These are phyloP conservation scores for Xenopus tropicalis DNA, from an alignment of 2,113 vertebrate genomes.

Conservation along the genomic window UCB_Xtro_10.0 CM004447.2:12806501-12807000, in stretches of 20 bases:
- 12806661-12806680: constrained; percentile 74
- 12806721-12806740: constrained; percentile 68
- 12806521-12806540: too few relatives aligned
- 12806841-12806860: constrained; percentile 38
- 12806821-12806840: not conserved
- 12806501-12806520: too few relatives aligned
- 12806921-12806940: constrained; percentile 48
- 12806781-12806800: too few relatives aligned
- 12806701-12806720: constrained; percentile 76
- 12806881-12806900: constrained; percentile 44
- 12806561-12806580: too few relatives aligned
- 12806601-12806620: constrained; percentile 71
- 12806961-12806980: constrained; percentile 47
- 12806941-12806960: constrained; percentile 39
- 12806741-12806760: constrained; percentile 75
- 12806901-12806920: constrained; percentile 37
- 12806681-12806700: constrained; percentile 80
- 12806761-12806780: not conserved
- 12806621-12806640: constrained; percentile 63
- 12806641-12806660: constrained; percentile 68
- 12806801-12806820: too few relatives aligned
- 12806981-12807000: constrained; percentile 33
- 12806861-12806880: constrained; percentile 47
- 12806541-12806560: too few relatives aligned
- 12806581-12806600: too few relatives aligned